Evolutionary conservation across 1,140 invertebrate species (phyloP), one percentile per base, ranked within the genome.

Genomic region (Lineus longissimus): DNA sequence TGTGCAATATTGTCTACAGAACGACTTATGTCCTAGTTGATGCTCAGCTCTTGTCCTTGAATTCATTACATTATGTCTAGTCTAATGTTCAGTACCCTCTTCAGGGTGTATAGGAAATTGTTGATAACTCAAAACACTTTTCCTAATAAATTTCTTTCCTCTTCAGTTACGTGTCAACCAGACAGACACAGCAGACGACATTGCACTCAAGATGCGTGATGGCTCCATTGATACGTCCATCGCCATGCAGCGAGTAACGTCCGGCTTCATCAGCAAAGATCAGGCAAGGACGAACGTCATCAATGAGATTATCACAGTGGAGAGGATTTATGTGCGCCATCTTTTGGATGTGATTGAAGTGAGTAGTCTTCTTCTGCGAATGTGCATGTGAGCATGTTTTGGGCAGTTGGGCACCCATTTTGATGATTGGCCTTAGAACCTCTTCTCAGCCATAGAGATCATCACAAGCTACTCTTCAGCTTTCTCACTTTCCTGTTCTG

Each of bases 251-350:
- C 81, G 22, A 81, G 84, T 25, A 78, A 76, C 68, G n/a, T 62
- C 73, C 17, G 71, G 68, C 58, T 67, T 64, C 57, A 61, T 73
- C 55, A 77, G 71, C 67, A 72, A 73, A 68, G 87, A 88, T 66
- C 88, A 90, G 81, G 88, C 91, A 23, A 80, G 91, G 19, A 86
- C 88, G 15, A 90, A 90, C 79, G 89, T 92, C 9, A 87, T 93
- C 43, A 86, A 88, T 60, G 91, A 93, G 79, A 85, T 93, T 43
- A 84, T 93, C 60, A 86, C 86, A 59, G 92, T 90, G 0, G 91
- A 93, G 77, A 77, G 88, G 41, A 91, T 92, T 74, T 93, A 92
- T 79, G 90, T 93, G 0, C 89, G 90, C 78, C 86, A 91, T 67
- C 78, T 93, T 13, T 85, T 86, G 69, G 90, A 93, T 82, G 87